Percentiles rank a stretch among this genome's conserved stretches.
phyloP scores from a whole-genome alignment of 2,113 vertebrate species.

The Seriola dumerili region DNA sequence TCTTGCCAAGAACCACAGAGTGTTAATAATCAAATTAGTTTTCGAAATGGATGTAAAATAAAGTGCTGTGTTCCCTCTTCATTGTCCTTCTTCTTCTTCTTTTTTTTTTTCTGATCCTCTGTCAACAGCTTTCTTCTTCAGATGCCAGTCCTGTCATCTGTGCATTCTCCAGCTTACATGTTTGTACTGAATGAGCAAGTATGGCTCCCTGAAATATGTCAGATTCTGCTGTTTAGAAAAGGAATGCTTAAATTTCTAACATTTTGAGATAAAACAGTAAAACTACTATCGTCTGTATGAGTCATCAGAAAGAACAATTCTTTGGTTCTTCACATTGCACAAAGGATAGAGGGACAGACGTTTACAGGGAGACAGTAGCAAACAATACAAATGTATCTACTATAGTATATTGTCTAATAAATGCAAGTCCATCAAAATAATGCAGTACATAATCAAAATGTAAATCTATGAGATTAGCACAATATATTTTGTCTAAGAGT shows the following conservation, averaged over 20 bases:
- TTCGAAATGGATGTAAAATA: conserved; percentile 35
- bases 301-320: conserved; percentile 68
- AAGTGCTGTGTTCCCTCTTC: conserved; percentile 45
- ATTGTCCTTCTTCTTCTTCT: neutral
- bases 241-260: conserved; percentile 31
- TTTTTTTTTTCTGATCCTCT: neutral
- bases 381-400: conserved; percentile 69
- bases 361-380: conserved; percentile 66
- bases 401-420: conserved; percentile 60
- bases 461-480: conserved; percentile 74
- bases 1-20: conserved; percentile 36
- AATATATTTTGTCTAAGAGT: conserved; percentile 71
- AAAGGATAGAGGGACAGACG: conserved; percentile 63
- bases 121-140: conserved; percentile 29
- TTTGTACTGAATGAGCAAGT: conserved; percentile 42
- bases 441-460: conserved; percentile 65
- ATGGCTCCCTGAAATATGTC: conserved; percentile 63
- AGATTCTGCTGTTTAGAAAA: conserved; percentile 42
- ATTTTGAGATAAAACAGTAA: conserved; percentile 48
- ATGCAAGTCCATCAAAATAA: conserved; percentile 69
- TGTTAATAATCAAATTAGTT: conserved; percentile 56
- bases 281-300: conserved; percentile 21
- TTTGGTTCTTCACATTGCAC: conserved; percentile 83
- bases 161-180: conserved; percentile 18
- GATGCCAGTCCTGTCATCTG: conserved; percentile 21